These are phyloP conservation scores for Isotomurus palustris DNA, from an alignment of 2,888 invertebrate species.

Conservation along the genomic window DNA sequence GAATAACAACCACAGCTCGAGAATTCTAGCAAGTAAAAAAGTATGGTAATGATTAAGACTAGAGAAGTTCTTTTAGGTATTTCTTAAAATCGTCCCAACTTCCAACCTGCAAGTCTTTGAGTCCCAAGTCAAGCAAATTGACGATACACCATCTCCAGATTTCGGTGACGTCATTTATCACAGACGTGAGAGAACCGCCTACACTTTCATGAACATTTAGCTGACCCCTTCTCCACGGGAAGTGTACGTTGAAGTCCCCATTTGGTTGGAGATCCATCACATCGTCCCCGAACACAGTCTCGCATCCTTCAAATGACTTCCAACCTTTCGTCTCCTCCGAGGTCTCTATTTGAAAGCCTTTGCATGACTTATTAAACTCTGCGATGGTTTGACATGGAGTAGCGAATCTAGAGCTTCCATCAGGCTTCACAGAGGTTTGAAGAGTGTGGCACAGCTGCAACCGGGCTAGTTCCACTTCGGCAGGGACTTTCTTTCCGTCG, in stretches of 20 bases:
- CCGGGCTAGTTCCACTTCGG: conserved; percentile 78
- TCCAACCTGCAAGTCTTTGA: conserved; percentile 54
- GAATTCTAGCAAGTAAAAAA: conserved; percentile 62
- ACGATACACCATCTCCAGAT: conserved; percentile 83
- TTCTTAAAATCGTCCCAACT: neutral
- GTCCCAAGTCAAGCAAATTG: conserved; percentile 68
- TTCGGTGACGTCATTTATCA: conserved; percentile 76
- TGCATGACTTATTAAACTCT: conserved; percentile 70
- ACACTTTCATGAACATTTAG: conserved; percentile 77
- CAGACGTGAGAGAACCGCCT: conserved; percentile 79
- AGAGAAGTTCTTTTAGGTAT: neutral
- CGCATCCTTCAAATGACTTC: conserved; percentile 15
- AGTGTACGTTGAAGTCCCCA: conserved; percentile 77
- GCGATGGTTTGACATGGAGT: conserved; percentile 87
- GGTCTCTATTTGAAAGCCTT: neutral
- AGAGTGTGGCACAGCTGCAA: conserved; percentile 76
- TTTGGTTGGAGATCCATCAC: conserved; percentile 59
- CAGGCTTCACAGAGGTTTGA: conserved; percentile 73
- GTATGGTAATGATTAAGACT: neutral
- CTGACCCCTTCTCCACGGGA: conserved; percentile 82
- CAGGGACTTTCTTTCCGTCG: conserved; percentile 46
- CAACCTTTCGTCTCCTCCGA: conserved; percentile 21
- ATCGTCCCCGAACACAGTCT: conserved; percentile 36
- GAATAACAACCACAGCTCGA: conserved; percentile 79
- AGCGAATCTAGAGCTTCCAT: conserved; percentile 68